Percentiles rank a stretch among this genome's conserved stretches.
Conservation (phyloP, 2,113 vertebrate genomes). For the Dicerorhinus sumatrensis region DNA sequence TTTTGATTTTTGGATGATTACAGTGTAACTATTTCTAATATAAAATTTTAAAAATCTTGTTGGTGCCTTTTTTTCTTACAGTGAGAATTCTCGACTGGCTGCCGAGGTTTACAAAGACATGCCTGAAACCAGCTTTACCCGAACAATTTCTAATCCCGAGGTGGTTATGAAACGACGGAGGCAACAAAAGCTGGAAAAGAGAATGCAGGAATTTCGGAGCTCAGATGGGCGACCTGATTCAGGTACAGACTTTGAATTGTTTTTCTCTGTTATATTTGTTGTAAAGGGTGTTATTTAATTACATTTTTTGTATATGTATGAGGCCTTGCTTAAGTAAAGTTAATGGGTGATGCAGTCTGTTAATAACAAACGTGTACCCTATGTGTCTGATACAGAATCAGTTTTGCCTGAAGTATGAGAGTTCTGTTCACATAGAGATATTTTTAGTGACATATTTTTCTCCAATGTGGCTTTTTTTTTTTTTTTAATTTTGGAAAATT, state of each 20-base stretch:
- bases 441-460: fast-evolving
- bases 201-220: conserved; percentile 98
- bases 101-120: conserved; percentile 99
- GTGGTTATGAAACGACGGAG: conserved; percentile 98
- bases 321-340: neutral
- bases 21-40: neutral
- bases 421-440: neutral
- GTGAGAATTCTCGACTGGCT: conserved; percentile 96
- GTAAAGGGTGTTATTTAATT: neutral
- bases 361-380: fast-evolving
- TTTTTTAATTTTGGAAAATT: neutral
- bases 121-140: conserved; percentile 99
- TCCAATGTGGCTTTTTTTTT: too few relatives aligned
- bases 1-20: neutral
- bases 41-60: neutral
- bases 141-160: conserved; percentile 98
- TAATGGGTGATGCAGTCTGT: neutral
- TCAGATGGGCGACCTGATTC: conserved; percentile 97
- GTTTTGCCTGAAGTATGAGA: neutral
- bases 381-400: neutral
- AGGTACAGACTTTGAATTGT: conserved; percentile 83
- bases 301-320: fast-evolving
- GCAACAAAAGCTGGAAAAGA: conserved; percentile 97
- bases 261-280: neutral
- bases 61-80: conserved; percentile 63